Evolutionary conservation across 2,113 vertebrate genomes (phyloP).

Genomic region (Tauraco erythrolophus): DNA sequence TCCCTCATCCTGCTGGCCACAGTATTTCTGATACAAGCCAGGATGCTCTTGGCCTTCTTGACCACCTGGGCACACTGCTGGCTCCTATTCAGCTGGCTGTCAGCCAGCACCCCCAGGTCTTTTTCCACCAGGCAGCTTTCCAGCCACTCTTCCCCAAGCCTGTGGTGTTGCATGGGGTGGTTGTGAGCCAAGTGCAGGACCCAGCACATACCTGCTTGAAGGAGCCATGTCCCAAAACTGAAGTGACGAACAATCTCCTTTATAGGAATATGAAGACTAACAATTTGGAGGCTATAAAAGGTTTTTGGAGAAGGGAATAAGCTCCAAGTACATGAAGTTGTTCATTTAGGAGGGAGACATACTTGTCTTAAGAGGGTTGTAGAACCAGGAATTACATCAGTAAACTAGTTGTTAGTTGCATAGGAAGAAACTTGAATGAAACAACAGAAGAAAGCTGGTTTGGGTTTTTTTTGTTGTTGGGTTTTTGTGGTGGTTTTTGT

Average conservation of each 20-base stretch:
- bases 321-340: background rate
- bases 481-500: no score
- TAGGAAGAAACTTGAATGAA: background rate
- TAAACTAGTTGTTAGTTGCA: background rate
- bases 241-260: background rate
- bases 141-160: no score
- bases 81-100: no score
- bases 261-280: background rate
- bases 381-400: background rate
- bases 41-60: no score
- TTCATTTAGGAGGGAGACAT: background rate
- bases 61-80: no score
- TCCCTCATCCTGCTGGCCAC: no score
- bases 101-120: no score
- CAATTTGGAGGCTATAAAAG: background rate
- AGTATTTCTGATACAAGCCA: no score
- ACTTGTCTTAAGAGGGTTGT: background rate
- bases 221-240: background rate
- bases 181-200: no score
- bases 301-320: background rate
- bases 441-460: background rate
- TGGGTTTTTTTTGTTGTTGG: background rate
- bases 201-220: background rate
- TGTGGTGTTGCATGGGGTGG: no score
- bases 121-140: no score